These are phyloP conservation scores for Metopia argyrocephala DNA, from an alignment of 2,888 invertebrate species.

Conservation along the genomic window DNA sequence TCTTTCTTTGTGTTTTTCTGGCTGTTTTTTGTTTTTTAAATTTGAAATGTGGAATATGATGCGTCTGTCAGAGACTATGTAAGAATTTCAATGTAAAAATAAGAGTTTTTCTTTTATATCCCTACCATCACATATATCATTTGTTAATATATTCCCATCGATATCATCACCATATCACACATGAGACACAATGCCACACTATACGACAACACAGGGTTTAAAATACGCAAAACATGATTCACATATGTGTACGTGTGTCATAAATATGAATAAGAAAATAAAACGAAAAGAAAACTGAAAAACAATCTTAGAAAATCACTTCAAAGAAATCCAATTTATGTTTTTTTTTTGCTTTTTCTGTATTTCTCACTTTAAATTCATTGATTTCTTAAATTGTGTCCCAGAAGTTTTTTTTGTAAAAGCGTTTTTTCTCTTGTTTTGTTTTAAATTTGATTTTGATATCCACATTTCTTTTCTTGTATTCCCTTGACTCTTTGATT, in stretches of 20 bases:
- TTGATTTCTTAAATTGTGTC: conserved; percentile 30
- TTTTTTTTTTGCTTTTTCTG: background rate
- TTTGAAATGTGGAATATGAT: too few relatives aligned
- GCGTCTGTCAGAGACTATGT: too few relatives aligned
- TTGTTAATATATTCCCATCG: conserved; percentile 24
- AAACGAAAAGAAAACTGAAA: background rate
- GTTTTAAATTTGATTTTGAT: background rate
- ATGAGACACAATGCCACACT: background rate
- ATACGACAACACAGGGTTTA: background rate
- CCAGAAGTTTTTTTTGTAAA: conserved; percentile 20
- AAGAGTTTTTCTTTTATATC: background rate
- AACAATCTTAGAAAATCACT: conserved; percentile 42
- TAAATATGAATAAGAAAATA: conserved; percentile 9
- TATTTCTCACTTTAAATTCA: background rate
- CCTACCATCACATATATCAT: conserved; percentile 28
- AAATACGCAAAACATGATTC: background rate
- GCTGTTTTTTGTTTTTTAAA: too few relatives aligned
- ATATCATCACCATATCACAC: conserved; percentile 1
- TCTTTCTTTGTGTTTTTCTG: too few relatives aligned
- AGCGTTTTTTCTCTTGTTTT: conserved; percentile 2
- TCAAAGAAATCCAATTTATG: conserved; percentile 3
- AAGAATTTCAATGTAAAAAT: conserved; percentile 17
- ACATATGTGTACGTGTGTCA: background rate
- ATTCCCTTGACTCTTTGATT: background rate
- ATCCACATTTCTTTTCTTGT: background rate